A percentile compares a stretch with the other conserved stretches of the same genome.
Conservation (phyloP, 1,140 invertebrate species). For the Drosophila nasuta region DNA sequence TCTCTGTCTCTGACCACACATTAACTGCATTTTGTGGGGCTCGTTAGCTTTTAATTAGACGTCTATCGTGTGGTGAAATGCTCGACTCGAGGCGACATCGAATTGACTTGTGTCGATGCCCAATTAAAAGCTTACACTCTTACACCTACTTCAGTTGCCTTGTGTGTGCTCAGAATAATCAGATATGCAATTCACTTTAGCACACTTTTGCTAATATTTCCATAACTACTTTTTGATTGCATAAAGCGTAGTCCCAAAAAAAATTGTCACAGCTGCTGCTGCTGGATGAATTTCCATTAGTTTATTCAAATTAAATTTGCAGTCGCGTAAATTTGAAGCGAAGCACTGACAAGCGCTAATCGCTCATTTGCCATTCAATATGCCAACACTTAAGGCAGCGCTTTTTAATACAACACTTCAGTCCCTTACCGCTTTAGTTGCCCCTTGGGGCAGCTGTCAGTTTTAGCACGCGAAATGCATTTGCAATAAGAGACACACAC, state of each 20-base stretch:
- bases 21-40: constrained; percentile 37
- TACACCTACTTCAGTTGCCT: constrained; percentile 1
- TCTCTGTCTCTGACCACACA: constrained; percentile 20
- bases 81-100: constrained; percentile 22
- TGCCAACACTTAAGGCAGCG: constrained; percentile 33
- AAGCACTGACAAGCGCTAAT: constrained; percentile 58
- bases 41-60: constrained; percentile 74
- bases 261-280: background rate
- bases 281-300: constrained; percentile 6
- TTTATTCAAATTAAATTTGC: constrained; percentile 62
- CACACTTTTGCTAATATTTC: background rate
- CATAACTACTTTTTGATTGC: constrained; percentile 1
- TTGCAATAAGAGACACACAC: constrained; percentile 12
- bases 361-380: constrained; percentile 75
- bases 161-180: background rate
- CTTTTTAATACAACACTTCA: background rate
- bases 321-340: constrained; percentile 57
- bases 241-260: too few relatives aligned
- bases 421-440: background rate
- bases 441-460: constrained; percentile 27
- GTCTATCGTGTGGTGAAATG: constrained; percentile 38
- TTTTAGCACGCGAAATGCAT: constrained; percentile 54
- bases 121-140: constrained; percentile 45
- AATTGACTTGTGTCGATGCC: background rate
- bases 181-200: background rate